Evolutionary conservation across 2,797 vertebrate species (phyloP), one percentile per base, ranked within the genome.

Genomic region (Picus viridis): DNA sequence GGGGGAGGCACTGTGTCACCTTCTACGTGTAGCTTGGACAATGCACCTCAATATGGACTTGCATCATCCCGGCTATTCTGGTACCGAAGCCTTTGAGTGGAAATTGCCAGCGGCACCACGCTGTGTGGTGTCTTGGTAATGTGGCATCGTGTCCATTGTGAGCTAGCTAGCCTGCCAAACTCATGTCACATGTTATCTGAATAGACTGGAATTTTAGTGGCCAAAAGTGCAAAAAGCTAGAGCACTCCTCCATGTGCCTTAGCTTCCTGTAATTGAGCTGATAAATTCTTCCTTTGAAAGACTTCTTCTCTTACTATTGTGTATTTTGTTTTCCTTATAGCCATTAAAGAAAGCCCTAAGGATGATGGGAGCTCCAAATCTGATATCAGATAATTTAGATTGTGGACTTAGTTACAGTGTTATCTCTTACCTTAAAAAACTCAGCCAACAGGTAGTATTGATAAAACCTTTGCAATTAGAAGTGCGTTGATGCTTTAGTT

Each of bases 371-470:
- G 99, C 99, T 71, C 99, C 99, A 85, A 99, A 99, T 97, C 98
- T 99, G 91, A 99, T 99, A 95, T 99, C 98, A 90, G 99, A 99
- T 97, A 99, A 98, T 97, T 98, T 99, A 98, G 99, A 99, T 98
- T 99, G 99, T 97, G 99, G 99, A 97, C 98, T 99, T 96, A 99
- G 99, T 97, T 99, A 99, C 98, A 99, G 99, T 94, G 98, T 99
- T 96, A 99, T 99, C 98, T 99, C 99, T 95, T 99, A 99, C 97
- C 98, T 99, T 97, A 99, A 99, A 98, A 99, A 99, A 98, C 99
- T 99, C 97, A 99, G 99, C 98, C 99, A 99, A 97, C 99, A 99
- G 99, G 99, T 99, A 97, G 97, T 98, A 98, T 98, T 97, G 97
- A 97, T 98, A 96, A 98, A 96, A 97, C 96, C 97, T 98, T 98